Base-by-base conservation (phyloP, 2,797 vertebrate genomes). In the Acanthopagrus latus region DNA sequence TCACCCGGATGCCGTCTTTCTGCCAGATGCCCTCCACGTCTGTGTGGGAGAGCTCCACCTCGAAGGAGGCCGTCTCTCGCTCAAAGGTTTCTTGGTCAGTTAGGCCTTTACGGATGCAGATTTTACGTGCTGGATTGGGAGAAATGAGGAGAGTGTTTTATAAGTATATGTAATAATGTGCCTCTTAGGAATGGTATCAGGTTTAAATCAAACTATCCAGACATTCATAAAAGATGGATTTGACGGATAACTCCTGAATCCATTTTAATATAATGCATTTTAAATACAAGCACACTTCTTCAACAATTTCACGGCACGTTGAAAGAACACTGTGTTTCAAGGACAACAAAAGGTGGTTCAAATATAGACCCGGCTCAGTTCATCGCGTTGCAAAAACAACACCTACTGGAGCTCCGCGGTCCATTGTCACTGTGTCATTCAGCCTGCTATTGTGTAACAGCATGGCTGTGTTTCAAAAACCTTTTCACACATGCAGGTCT, bases 21-120 rank as follows among this genome's bases (percentile, higher is more conserved):
- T 96, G 97, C 98, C 98, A 99, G 16, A 95, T 90, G 7, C 98
- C 97, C 0, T 94, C 89, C 83, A 99, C 96, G 0, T 94, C 94
- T 0, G 95, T 71, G 71, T 99, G 98, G 50, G 97, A 98, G 47
- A 99, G 91, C 91, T 97, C 96, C 91, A 99, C 95, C 72, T 96
- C 94, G 52, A 99, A 98, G 4, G 97, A 96, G 23, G 96, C 96
- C 0, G 96, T 96, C 89, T 97, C 97, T 27, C 96, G 95, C 80
- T 99, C 98, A 0, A 92, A 92, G n/a, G 96, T 94, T 47, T 96
- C 96, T 86, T 95, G 91, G 0, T 99, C 96, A 2, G 47, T 83
- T 20, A 99, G 93, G 0, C 95, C 94, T 58, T 88, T 96, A 56
- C 50, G 92, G 43, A 97, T 91, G 0, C 86, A 92, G 77, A 99